Evolutionary conservation across 2,888 invertebrate species (phyloP), one percentile per base, ranked within the genome.

Genomic region (Quadroppia sp.): DNA sequence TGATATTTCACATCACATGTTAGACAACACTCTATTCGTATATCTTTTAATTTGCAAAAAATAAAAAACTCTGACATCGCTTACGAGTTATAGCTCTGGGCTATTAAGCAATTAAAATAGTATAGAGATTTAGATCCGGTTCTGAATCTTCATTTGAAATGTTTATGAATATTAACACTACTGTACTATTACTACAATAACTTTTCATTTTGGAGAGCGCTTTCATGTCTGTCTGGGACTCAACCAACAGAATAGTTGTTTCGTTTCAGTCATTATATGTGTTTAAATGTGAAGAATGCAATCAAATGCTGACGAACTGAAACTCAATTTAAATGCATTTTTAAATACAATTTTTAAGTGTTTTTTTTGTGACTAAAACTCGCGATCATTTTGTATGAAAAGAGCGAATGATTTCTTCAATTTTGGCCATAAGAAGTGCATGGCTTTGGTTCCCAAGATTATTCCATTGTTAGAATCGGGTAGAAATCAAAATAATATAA

Each of bases 141-240:
- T 64, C 40, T 36, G 23, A 28, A 64, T 64, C 25, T 56, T 23
- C 4, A 56, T 36, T 36, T 45, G 15, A 59, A 30, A 64, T 64
- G 20, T 64, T 64, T 64, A 64, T 64, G 64, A 64, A 64, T 64
- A 64, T 64, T 64, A 64, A 64, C 32, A 64, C 36, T 17, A 64
- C 64, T 28, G 11, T 30, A 28, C 2, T 53, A 45, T 45, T 3
- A 45, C 6, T 15, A 50, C 50, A 50, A 50, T 50, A 7, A n/a
- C 23, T 50, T 20, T n/a, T 50, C 20, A 4, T 50, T 50, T 20
- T 2, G 2, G 15, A 50, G 7, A 23, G 23, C 7, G 23, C 4
- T 6, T 30, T 13, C 3, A 30, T 59, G 23, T 20, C 7, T 59
- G 28, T 28, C 23, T 25, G 17, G 53, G 9, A 20, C 7, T 28